A percentile compares a stretch with the other conserved stretches of the same genome.
Evolutionary conservation across 2,113 vertebrate genomes (phyloP).

Genomic region (Pluvialis apricaria): DNA sequence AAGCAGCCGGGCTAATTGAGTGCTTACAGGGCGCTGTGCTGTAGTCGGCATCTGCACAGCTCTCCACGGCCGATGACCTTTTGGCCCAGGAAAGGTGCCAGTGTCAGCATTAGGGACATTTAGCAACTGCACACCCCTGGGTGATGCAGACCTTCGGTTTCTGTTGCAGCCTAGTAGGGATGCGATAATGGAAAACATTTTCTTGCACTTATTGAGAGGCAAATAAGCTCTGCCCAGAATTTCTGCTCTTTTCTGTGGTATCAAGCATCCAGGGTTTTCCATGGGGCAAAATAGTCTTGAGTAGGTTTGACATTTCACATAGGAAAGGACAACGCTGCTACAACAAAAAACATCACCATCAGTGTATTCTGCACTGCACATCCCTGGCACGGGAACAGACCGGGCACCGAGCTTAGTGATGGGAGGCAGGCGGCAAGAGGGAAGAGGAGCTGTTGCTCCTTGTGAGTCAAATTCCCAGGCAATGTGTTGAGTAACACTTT

Average conservation of each 20-base stretch:
- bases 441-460: background rate
- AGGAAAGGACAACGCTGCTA: background rate
- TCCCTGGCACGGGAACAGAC: background rate
- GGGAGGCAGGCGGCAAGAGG: background rate
- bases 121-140: background rate
- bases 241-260: background rate
- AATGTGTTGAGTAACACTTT: background rate
- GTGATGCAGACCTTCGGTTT: background rate
- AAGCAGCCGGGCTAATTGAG: background rate
- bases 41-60: background rate
- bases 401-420: fast-evolving
- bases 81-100: background rate
- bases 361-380: background rate
- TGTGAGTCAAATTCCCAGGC: background rate
- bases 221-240: background rate
- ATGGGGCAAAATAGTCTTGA: background rate
- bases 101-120: background rate
- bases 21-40: background rate
- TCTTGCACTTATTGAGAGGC: background rate
- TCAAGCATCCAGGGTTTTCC: background rate
- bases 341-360: background rate
- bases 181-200: background rate
- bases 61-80: background rate
- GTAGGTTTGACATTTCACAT: background rate
- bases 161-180: background rate